Conservation (phyloP, 1,140 invertebrate species). For the Subanguina moxae region DNA sequence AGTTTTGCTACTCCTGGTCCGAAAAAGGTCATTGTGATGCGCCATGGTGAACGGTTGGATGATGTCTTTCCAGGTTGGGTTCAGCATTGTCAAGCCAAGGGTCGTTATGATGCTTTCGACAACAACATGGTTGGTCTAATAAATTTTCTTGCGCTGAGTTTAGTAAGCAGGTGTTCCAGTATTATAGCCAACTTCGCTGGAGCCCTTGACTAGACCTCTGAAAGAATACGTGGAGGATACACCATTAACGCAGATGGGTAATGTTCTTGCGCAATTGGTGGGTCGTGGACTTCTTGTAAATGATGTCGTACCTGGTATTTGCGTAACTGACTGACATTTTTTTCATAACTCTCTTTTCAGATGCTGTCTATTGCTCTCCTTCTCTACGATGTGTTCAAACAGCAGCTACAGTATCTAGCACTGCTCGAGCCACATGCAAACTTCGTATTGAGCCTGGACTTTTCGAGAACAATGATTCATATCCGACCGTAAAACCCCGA, state of each 20-base stretch:
- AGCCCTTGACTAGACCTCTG: slow-evolving; percentile 44
- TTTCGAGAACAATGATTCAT: slow-evolving; percentile 72
- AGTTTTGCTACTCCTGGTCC: too few species aligned
- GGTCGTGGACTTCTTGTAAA: not conserved
- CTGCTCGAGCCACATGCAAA: slow-evolving; percentile 61
- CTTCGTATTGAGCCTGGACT: slow-evolving; percentile 77
- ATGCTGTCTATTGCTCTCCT: slow-evolving; percentile 76
- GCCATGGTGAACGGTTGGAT: slow-evolving; percentile 44
- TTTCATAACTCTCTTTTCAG: slow-evolving; percentile 59
- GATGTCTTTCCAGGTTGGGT: slow-evolving; percentile 44
- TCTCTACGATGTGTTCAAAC: slow-evolving; percentile 84
- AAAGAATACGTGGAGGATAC: not conserved
- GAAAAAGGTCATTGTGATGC: slow-evolving; percentile 35
- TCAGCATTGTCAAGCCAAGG: slow-evolving; percentile 33
- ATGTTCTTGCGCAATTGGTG: not conserved
- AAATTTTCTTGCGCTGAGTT: not conserved
- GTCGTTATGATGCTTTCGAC: slow-evolving; percentile 73
- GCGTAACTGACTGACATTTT: not conserved
- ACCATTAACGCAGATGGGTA: not conserved
- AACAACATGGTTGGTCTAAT: slow-evolving; percentile 75
- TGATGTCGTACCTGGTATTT: not conserved
- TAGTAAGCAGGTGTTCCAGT: not conserved
- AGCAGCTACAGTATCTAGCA: slow-evolving; percentile 64
- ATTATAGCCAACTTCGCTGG: slow-evolving; percentile 62
- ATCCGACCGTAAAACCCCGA: slow-evolving; percentile 11